A percentile compares a stretch with the other conserved stretches of the same genome.
Evolutionary conservation across 37 sponge, comb jelly and placozoan species (phyloP).

Genomic region (Diacarnus erythraeanus): DNA sequence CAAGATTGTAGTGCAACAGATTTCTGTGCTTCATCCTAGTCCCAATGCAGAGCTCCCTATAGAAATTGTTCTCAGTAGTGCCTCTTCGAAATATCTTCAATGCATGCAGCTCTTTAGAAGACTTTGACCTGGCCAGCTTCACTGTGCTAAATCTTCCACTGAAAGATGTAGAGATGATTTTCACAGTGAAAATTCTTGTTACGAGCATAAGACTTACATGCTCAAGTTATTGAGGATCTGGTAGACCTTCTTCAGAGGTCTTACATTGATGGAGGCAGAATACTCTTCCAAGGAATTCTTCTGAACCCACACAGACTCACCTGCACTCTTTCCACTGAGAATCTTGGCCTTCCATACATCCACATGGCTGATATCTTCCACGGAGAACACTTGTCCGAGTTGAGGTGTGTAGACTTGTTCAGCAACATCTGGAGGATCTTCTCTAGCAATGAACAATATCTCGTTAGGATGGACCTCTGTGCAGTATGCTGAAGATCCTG

Average conservation of each 20-base stretch:
- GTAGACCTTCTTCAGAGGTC: slow-evolving; percentile 5
- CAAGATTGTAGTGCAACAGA: slow-evolving; percentile 10
- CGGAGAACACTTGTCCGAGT: slow-evolving; percentile 20
- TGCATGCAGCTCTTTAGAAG: slow-evolving; percentile 6
- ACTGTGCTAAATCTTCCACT: slow-evolving; percentile 35
- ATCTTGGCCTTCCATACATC: slow-evolving; percentile 23
- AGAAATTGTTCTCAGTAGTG: slow-evolving; percentile 9
- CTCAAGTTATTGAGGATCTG: neutral
- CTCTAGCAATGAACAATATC: neutral
- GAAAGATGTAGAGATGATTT: neutral
- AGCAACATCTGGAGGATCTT: slow-evolving; percentile 11
- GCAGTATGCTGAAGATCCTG: no score
- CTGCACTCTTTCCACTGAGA: slow-evolving; percentile 8
- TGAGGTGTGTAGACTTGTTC: slow-evolving; percentile 15
- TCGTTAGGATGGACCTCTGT: no score
- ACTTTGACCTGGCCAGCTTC: slow-evolving; percentile 35
- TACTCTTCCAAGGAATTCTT: slow-evolving; percentile 30
- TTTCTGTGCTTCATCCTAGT: slow-evolving; percentile 31
- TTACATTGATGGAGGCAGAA: neutral
- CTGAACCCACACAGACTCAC: slow-evolving; percentile 15
- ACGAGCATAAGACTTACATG: neutral
- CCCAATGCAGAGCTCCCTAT: slow-evolving; percentile 31
- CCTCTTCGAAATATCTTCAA: slow-evolving; percentile 10
- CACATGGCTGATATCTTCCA: slow-evolving; percentile 4
- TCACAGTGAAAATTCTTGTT: neutral